Percentiles rank a stretch among this genome's conserved stretches.
Evolutionary conservation across 64 coral and sea anemone genomes (phyloP).

Genomic region (Hydrozoanthus tunicans): DNA sequence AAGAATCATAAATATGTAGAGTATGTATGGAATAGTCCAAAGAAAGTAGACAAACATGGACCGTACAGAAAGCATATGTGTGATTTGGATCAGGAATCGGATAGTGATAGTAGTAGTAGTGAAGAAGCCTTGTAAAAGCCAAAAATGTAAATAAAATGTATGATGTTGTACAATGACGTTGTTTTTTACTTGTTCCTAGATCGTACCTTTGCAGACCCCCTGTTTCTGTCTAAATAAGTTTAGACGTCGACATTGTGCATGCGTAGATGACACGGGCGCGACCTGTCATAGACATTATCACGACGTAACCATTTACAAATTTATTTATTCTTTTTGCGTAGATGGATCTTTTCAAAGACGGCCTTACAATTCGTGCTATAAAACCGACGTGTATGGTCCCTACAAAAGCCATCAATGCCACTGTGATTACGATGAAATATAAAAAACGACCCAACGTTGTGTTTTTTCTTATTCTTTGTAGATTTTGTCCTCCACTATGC

Average conservation of each 20-base stretch:
- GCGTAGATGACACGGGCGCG: slow-evolving; percentile 1
- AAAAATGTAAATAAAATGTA: slow-evolving; percentile 53
- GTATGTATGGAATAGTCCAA: too few relatives aligned
- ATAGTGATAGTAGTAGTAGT: slow-evolving; percentile 52
- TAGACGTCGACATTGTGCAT: slow-evolving; percentile 15
- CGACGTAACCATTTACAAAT: neutral
- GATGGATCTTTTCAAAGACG: neutral
- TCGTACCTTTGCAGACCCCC: slow-evolving; percentile 14
- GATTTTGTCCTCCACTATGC: slow-evolving; percentile 15
- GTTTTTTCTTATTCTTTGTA: slow-evolving; percentile 17
- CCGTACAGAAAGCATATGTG: slow-evolving; percentile 41
- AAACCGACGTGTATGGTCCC: slow-evolving; percentile 14
- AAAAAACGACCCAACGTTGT: slow-evolving; percentile 7
- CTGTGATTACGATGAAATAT: slow-evolving; percentile 12
- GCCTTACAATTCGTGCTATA: neutral
- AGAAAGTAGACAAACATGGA: slow-evolving; percentile 28
- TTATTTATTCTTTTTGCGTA: slow-evolving; percentile 2
- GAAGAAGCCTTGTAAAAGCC: slow-evolving; percentile 48
- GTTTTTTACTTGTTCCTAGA: slow-evolving; percentile 8
- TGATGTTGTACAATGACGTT: slow-evolving; percentile 20
- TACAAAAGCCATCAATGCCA: slow-evolving; percentile 15
- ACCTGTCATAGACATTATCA: slow-evolving; percentile 16
- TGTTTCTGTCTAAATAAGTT: slow-evolving; percentile 2
- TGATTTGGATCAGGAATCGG: slow-evolving; percentile 47
- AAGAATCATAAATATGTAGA: too few relatives aligned